Evolutionary conservation across 2,113 vertebrate species (phyloP).

Genomic region (Typhlomys cinereus): DNA sequence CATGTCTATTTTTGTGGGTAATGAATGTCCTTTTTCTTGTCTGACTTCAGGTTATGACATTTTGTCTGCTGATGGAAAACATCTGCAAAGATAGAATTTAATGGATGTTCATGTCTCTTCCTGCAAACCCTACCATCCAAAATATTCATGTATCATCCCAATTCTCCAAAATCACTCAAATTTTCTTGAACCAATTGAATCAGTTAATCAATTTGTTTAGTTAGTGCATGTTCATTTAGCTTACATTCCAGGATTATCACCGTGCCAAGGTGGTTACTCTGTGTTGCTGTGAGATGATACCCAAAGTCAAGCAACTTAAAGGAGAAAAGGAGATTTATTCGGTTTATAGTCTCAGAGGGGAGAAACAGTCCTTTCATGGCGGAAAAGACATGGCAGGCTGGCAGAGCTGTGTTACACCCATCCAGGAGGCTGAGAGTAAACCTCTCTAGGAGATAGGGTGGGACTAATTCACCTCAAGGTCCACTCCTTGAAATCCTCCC

Average conservation of each 20-base stretch:
- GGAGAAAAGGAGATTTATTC: too few species aligned
- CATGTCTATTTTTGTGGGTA: neutral
- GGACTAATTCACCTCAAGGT: too few species aligned
- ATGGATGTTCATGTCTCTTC: neutral
- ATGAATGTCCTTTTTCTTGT: neutral
- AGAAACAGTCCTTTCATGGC: too few species aligned
- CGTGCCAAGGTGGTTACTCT: neutral
- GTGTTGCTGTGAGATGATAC: too few species aligned
- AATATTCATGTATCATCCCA: neutral
- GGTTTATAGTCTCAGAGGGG: too few species aligned
- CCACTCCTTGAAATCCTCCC: too few species aligned
- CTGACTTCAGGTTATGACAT: neutral
- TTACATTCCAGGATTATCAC: neutral
- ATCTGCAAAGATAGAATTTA: neutral
- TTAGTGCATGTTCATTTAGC: neutral
- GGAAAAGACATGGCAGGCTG: too few species aligned
- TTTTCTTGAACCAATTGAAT: conserved; percentile 19
- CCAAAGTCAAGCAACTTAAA: too few species aligned
- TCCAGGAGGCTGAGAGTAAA: too few species aligned
- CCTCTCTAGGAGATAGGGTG: too few species aligned
- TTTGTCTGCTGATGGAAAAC: neutral
- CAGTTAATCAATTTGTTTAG: neutral
- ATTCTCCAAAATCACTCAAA: conserved; percentile 20
- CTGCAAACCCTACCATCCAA: neutral
- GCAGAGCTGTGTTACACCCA: too few species aligned